Percentiles rank a stretch among this genome's conserved stretches.
These are phyloP conservation scores for Achatina immaculata DNA, from an alignment of 1,140 invertebrate species.

Conservation along the genomic window DNA sequence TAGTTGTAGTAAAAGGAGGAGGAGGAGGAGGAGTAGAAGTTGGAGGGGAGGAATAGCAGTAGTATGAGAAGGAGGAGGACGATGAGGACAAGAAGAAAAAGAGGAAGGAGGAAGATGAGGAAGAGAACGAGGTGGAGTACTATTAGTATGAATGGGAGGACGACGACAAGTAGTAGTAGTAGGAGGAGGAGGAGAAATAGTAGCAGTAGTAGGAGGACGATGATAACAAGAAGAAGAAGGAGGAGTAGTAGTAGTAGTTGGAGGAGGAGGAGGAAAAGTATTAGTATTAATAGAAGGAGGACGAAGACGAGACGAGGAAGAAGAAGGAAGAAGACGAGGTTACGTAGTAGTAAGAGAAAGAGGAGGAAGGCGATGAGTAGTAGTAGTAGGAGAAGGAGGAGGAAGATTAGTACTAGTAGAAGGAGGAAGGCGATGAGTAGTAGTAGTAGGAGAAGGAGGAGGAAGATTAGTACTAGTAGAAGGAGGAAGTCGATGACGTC, in stretches of 20 bases:
- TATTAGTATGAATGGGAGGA: background rate
- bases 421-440: background rate
- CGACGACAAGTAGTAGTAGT: background rate
- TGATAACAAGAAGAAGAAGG: no score
- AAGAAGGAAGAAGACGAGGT: background rate
- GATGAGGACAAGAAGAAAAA: background rate
- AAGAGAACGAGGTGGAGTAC: background rate
- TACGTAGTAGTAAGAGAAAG: background rate
- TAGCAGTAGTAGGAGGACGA: background rate
- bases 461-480: background rate
- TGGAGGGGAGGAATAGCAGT: background rate
- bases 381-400: background rate
- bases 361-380: background rate
- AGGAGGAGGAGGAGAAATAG: background rate
- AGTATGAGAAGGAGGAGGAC: background rate
- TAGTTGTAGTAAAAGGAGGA: background rate
- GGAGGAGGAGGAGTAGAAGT: background rate
- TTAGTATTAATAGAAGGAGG: background rate
- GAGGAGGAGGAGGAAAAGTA: background rate
- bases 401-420: background rate
- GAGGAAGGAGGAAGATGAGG: constrained; percentile 18
- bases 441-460: background rate
- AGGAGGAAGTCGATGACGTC: background rate
- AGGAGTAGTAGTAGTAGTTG: no score
- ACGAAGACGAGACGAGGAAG: background rate